Percentiles rank a stretch among this genome's conserved stretches.
Conservation (phyloP, 2,113 vertebrate species). For the Macrotis lagotis region DNA sequence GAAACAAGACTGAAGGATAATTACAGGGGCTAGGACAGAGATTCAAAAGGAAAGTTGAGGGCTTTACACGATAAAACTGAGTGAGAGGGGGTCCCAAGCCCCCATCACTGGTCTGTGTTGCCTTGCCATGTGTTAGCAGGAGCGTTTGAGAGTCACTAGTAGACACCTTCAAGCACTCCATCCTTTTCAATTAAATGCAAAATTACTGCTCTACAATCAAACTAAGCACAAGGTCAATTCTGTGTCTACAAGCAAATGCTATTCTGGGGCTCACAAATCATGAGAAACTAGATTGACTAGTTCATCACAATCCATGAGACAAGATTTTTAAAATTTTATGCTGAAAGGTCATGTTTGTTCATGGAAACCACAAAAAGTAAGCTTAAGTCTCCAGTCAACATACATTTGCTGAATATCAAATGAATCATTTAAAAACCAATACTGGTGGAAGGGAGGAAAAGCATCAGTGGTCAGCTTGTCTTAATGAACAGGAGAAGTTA, state of each 20-base stretch:
- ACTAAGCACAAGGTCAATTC: slow-evolving; percentile 30
- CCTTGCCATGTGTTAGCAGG: not conserved
- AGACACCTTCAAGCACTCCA: slow-evolving; percentile 13
- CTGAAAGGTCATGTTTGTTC: slow-evolving; percentile 16
- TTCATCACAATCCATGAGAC: not conserved
- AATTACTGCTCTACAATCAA: slow-evolving; percentile 24
- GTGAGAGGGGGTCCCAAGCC: not conserved
- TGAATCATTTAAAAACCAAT: not conserved
- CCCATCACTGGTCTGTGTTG: not conserved
- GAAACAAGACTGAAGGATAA: not conserved
- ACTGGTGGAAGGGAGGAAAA: not conserved
- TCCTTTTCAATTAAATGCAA: slow-evolving; percentile 17
- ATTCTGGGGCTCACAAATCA: slow-evolving; percentile 15
- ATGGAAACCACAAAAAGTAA: slow-evolving; percentile 27
- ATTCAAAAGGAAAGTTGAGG: slow-evolving; percentile 2
- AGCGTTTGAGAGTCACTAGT: not conserved
- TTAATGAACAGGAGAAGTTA: not conserved
- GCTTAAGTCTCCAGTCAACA: not conserved
- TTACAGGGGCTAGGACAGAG: not conserved
- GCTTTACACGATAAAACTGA: not conserved
- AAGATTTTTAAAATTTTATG: slow-evolving; percentile 26
- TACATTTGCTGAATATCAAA: not conserved
- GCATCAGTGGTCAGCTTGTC: not conserved
- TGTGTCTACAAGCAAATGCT: slow-evolving; percentile 14
- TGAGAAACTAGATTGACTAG: not conserved